phyloP scores from a whole-genome alignment of 2,888 invertebrate genomes.

The Cheilosia pagana region DNA sequence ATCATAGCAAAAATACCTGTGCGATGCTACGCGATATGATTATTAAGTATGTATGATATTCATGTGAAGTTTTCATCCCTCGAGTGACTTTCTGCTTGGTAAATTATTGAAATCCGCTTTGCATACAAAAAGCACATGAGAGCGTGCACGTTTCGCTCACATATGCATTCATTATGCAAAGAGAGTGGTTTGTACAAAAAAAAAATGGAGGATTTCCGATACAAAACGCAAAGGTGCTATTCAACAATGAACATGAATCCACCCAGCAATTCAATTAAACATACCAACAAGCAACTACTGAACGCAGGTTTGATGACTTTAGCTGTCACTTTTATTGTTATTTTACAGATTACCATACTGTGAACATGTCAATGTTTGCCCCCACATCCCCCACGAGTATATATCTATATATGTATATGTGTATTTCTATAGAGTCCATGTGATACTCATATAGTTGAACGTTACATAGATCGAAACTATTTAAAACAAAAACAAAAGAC shows the following conservation, averaged over 20 bases:
- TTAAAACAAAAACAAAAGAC: slow-evolving; percentile 49
- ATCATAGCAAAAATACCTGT: slow-evolving; percentile 38
- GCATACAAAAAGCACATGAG: slow-evolving; percentile 64
- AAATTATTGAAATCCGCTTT: slow-evolving; percentile 69
- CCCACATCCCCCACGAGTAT: slow-evolving; percentile 54
- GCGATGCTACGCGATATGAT: slow-evolving; percentile 53
- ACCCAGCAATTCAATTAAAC: slow-evolving; percentile 73
- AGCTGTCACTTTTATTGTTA: slow-evolving; percentile 65
- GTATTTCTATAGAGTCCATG: slow-evolving; percentile 64
- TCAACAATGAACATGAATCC: slow-evolving; percentile 52
- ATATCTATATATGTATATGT: slow-evolving; percentile 60
- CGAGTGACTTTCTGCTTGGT: slow-evolving; percentile 66
- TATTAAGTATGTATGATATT: slow-evolving; percentile 72
- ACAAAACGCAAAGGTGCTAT: slow-evolving; percentile 48
- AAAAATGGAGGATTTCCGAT: slow-evolving; percentile 61
- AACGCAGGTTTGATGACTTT: slow-evolving; percentile 71
- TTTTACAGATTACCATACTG: slow-evolving; percentile 69
- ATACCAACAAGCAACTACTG: slow-evolving; percentile 35
- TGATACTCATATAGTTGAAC: slow-evolving; percentile 63
- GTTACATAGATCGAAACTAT: slow-evolving; percentile 50
- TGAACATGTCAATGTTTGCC: slow-evolving; percentile 68
- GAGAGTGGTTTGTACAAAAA: slow-evolving; percentile 40
- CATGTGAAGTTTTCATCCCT: slow-evolving; percentile 63
- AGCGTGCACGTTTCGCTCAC: slow-evolving; percentile 57
- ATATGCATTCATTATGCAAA: slow-evolving; percentile 72